These are phyloP conservation scores for Oreohelix idahoensis DNA, from an alignment of 1,140 invertebrate species.

Conservation along the genomic window DNA sequence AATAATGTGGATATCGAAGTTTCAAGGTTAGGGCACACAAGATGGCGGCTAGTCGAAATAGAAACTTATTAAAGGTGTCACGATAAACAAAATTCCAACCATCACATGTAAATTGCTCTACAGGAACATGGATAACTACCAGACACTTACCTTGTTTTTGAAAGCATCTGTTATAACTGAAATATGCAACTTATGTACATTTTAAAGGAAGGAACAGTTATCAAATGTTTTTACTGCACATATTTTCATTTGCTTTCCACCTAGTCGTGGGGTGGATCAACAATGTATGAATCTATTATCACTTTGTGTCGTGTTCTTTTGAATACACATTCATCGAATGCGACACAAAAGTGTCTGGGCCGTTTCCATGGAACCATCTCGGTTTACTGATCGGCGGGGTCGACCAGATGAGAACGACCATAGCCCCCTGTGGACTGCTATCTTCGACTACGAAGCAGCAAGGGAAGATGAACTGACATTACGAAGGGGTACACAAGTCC, in stretches of 20 bases:
- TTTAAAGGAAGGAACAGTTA: not conserved
- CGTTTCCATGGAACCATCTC: constrained; percentile 63
- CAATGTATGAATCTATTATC: constrained; percentile 45
- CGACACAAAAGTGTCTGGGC: constrained; percentile 45
- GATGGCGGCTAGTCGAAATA: constrained; percentile 58
- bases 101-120: constrained; percentile 27
- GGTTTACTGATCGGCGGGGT: constrained; percentile 49
- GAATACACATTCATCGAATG: constrained; percentile 44
- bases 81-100: not conserved
- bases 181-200: not conserved
- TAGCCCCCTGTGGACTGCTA: constrained; percentile 81
- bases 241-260: constrained; percentile 4
- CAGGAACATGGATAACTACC: not conserved
- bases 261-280: constrained; percentile 43
- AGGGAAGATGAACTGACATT: constrained; percentile 93
- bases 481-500: constrained; percentile 87
- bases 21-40: constrained; percentile 72
- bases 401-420: constrained; percentile 47
- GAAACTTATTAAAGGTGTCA: constrained; percentile 46
- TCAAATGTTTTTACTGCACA: not conserved
- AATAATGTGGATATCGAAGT: constrained; percentile 13
- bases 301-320: constrained; percentile 17
- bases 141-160: not conserved
- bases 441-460: constrained; percentile 93
- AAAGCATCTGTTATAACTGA: not conserved